Base-by-base conservation (phyloP, 2,888 invertebrate genomes). In the Corythucha ciliata region DNA sequence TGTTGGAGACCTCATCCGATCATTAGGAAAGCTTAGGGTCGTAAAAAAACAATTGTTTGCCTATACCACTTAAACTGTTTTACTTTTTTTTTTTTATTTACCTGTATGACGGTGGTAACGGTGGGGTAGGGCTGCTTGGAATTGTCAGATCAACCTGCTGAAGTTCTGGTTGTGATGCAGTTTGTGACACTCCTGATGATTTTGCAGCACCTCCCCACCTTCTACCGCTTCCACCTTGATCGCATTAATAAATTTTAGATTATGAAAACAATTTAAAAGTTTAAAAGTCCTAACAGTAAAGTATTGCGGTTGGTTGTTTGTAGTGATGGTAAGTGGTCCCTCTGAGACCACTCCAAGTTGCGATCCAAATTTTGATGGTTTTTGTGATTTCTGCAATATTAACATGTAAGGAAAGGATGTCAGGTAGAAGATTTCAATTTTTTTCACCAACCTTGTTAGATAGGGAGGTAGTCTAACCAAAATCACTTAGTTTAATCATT, bases 261-360 rank as follows among this genome's bases (percentile, higher is more conserved):
- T 34, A 34, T 4, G 22, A 40, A 18, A 12, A 40, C 18, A n/a
- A 40, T 10, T 16, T 6, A 40, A 7, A 40, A 7, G 6, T 40
- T 36, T 36, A 10, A 16, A 24, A 8, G n/a, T 20, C 27, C 50
- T 44, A 16, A 60, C 58, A 59, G 59, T 59, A 59, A 57, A 59
- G 59, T 56, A 59, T 59, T 59, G 57, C 58, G 59, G 56, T 54
- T 47, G 57, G 50, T 40, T 50, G 50, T 50, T 50, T 42, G 37
- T 50, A 50, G 32, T 50, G 50, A 22, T 50, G 50, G 44, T 50
- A 50, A 20, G 50, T 50, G 50, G 50, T 44, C 50, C 50, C 50
- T 24, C 50, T 42, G 40, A 50, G 50, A 50, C 50, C 50, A 50
- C 50, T 50, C 50, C 50, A 50, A 44, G 50, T 50, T 34, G 50